Evolutionary conservation across 2,797 vertebrate genomes (phyloP).

Genomic region (Diplodus sargus): DNA sequence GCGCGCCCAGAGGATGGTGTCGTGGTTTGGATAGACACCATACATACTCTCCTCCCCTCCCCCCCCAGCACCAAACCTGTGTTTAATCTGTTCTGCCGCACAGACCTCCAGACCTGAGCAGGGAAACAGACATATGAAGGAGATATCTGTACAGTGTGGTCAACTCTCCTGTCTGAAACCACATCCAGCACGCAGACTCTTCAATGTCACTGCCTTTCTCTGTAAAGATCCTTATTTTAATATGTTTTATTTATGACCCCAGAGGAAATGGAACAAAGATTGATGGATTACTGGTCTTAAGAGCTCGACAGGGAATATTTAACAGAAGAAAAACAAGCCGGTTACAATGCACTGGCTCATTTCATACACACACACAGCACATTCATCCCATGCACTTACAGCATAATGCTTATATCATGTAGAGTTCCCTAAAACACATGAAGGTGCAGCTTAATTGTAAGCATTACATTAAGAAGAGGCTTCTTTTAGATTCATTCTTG

Average conservation of each 20-base stretch:
- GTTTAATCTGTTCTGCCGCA: constrained; percentile 45
- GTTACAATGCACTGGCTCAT: constrained; percentile 37
- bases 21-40: constrained; percentile 36
- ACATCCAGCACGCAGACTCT: constrained; percentile 25
- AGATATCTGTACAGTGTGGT: constrained; percentile 12
- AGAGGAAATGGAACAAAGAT: constrained; percentile 27
- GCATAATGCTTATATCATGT: constrained; percentile 49
- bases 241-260: constrained; percentile 60
- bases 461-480: constrained; percentile 44
- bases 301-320: constrained; percentile 60
- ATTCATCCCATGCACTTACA: constrained; percentile 25
- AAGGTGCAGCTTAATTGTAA: constrained; percentile 26
- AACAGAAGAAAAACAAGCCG: constrained; percentile 37
- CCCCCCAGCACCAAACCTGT: constrained; percentile 40
- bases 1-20: constrained; percentile 28
- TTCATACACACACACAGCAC: constrained; percentile 32
- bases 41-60: neutral
- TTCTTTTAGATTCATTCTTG: constrained; percentile 33
- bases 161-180: constrained; percentile 17
- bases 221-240: constrained; percentile 48
- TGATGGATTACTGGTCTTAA: constrained; percentile 56
- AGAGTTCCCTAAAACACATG: constrained; percentile 25
- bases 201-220: constrained; percentile 5
- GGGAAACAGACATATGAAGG: constrained; percentile 36
- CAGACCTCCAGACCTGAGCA: constrained; percentile 50